These are phyloP conservation scores for Crotalus tigris DNA, from an alignment of 2,113 vertebrate species.

Conservation along the genomic window DNA sequence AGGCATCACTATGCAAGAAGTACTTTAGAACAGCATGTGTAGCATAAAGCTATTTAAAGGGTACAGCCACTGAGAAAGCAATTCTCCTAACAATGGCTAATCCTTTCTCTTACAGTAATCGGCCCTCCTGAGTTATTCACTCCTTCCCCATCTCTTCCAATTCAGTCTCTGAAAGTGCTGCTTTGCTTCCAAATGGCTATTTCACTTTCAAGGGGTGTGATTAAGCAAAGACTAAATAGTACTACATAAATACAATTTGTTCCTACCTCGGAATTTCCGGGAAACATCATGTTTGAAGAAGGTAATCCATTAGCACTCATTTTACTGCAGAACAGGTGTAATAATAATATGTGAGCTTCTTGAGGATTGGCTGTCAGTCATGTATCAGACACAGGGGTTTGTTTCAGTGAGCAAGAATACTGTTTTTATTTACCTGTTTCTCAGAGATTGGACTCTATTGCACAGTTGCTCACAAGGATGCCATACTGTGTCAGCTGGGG, in stretches of 20 bases:
- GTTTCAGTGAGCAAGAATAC: not conserved
- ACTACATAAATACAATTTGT: constrained; percentile 25
- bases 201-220: constrained; percentile 22
- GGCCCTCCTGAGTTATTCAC: constrained; percentile 1
- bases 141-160: constrained; percentile 2
- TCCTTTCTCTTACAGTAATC: constrained; percentile 10
- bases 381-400: not conserved
- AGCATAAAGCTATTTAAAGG: constrained; percentile 25
- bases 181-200: constrained; percentile 13
- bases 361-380: not conserved
- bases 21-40: constrained; percentile 4
- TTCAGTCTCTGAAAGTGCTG: constrained; percentile 14
- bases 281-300: not conserved
- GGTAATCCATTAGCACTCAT: constrained; percentile 12
- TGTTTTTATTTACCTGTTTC: not conserved
- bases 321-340: not conserved
- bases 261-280: not conserved
- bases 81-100: constrained; percentile 15
- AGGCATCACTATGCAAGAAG: not conserved
- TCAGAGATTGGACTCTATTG: not conserved
- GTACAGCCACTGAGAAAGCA: constrained; percentile 12
- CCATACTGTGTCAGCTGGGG: not conserved
- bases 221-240: constrained; percentile 22
- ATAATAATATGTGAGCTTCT: not conserved
- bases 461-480: not conserved